These are phyloP conservation scores for Psammodynastes pulverulentus DNA, from an alignment of 2,113 vertebrate genomes.

Conservation along the genomic window DNA sequence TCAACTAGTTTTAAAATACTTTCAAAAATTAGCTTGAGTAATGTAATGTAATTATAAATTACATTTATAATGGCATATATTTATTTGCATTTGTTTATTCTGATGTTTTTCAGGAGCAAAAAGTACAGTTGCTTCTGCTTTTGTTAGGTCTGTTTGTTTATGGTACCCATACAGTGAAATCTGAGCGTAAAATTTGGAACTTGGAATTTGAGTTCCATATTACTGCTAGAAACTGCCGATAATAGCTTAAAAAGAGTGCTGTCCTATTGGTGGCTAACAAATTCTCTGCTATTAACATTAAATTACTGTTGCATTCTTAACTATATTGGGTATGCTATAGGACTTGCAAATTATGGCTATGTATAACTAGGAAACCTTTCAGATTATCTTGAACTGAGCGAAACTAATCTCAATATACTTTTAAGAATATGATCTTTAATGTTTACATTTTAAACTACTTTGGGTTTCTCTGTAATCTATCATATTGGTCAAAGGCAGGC, in stretches of 20 bases:
- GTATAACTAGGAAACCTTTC: background rate
- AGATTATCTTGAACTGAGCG: background rate
- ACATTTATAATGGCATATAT: background rate
- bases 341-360: background rate
- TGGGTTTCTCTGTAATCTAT: background rate
- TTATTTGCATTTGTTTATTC: background rate
- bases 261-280: background rate
- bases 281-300: background rate
- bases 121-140: background rate
- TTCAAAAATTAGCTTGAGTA: background rate
- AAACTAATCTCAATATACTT: background rate
- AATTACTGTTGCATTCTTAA: background rate
- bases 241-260: background rate
- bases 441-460: background rate
- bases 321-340: background rate
- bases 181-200: background rate
- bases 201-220: background rate
- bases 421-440: background rate
- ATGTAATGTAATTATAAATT: too few species aligned
- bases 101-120: slow-evolving; percentile 1
- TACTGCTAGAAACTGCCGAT: background rate
- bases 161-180: background rate
- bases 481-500: background rate
- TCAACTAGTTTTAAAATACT: background rate
- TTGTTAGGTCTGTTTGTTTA: background rate